A percentile compares a stretch with the other conserved stretches of the same genome.
Conservation (phyloP, 2,113 vertebrate genomes). For the Lophura nycthemera region DNA sequence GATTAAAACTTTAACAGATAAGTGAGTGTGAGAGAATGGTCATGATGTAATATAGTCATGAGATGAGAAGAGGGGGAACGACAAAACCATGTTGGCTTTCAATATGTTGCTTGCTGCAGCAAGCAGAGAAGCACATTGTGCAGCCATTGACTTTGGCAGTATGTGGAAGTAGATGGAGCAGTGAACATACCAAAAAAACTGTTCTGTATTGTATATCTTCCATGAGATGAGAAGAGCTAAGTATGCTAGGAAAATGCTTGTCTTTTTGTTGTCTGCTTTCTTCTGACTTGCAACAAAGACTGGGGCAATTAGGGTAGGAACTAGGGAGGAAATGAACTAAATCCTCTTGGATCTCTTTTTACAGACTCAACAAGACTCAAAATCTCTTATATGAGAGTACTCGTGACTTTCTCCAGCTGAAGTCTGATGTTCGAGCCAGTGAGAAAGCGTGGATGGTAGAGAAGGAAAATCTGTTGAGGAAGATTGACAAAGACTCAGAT, state of each 20-base stretch:
- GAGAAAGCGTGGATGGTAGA: conserved; percentile 95
- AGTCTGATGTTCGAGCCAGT: conserved; percentile 84
- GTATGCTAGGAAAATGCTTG: not conserved
- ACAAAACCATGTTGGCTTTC: not conserved
- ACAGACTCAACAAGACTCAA: conserved; percentile 88
- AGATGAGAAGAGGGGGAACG: not conserved
- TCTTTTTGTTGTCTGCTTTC: not conserved
- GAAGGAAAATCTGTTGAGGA: conserved; percentile 87
- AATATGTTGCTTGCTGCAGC: not conserved
- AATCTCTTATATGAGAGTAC: conserved; percentile 92
- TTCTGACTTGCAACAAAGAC: not conserved
- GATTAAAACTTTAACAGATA: conserved; percentile 84
- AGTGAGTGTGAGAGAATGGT: conserved; percentile 75
- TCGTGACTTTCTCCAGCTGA: conserved; percentile 90
- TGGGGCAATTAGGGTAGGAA: not conserved
- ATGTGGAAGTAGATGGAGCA: not conserved
- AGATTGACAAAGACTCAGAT: conserved; percentile 77
- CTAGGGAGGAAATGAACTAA: not conserved
- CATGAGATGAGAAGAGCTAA: not conserved
- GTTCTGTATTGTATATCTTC: not conserved
- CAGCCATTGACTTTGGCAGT: not conserved
- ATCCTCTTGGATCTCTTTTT: not conserved
- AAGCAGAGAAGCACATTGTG: conserved; percentile 1
- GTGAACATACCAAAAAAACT: not conserved
- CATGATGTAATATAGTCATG: not conserved